Evolutionary conservation across 2,113 vertebrate genomes (phyloP).

Genomic region (Stercorarius parasiticus): DNA sequence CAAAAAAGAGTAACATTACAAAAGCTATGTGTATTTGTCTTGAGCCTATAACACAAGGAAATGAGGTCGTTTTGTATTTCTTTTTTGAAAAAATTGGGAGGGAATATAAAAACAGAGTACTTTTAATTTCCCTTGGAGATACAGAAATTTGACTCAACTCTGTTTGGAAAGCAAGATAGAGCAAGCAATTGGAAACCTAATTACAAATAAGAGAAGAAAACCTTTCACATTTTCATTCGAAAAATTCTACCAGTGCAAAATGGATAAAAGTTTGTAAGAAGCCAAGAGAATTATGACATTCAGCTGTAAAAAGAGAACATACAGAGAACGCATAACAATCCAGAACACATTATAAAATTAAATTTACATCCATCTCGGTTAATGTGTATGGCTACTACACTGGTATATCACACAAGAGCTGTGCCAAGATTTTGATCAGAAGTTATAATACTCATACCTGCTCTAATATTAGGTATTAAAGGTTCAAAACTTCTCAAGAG

Average conservation of each 20-base stretch:
- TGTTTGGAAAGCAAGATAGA: neutral
- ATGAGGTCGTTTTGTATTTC: fast-evolving
- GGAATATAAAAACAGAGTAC: neutral
- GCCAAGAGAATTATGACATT: neutral
- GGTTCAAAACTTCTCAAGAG: neutral
- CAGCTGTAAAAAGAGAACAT: neutral
- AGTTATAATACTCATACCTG: neutral
- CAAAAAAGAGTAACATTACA: neutral
- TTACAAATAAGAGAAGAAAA: neutral
- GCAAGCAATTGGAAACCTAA: neutral
- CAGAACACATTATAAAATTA: neutral
- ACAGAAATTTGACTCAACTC: neutral
- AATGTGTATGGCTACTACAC: neutral
- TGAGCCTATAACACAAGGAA: neutral
- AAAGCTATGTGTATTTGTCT: neutral
- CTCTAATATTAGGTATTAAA: neutral
- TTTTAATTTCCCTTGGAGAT: neutral
- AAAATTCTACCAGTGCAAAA: neutral
- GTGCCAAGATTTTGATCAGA: neutral
- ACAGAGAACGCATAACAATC: neutral
- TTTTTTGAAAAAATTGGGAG: neutral
- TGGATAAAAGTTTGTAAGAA: neutral
- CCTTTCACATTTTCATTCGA: neutral
- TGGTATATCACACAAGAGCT: neutral
- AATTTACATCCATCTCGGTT: neutral